Evolutionary conservation across 2,113 vertebrate genomes (phyloP).

Genomic region (Myotis lucifugus): DNA sequence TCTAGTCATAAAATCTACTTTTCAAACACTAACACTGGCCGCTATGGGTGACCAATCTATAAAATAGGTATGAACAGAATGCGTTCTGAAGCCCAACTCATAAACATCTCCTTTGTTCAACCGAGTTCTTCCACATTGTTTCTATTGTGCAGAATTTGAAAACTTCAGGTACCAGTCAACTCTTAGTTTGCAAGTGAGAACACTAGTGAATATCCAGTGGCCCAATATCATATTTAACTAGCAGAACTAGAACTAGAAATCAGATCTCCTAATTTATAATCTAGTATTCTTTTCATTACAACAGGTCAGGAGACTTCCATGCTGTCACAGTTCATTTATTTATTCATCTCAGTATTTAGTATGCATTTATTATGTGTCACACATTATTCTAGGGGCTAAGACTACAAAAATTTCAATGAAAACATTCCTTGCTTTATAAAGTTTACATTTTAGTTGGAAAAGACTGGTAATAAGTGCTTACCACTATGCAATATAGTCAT

Average conservation of each 20-base stretch:
- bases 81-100: neutral
- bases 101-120: neutral
- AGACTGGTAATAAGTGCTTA: neutral
- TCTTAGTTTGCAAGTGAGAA: neutral
- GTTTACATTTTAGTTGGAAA: neutral
- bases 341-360: neutral
- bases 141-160: neutral
- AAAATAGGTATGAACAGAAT: neutral
- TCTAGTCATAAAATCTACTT: neutral
- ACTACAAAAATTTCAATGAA: neutral
- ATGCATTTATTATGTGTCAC: neutral
- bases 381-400: neutral
- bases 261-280: neutral
- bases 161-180: neutral
- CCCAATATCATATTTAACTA: neutral
- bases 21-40: neutral
- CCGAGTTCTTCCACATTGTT: neutral
- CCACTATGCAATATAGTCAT: neutral
- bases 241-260: neutral
- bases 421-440: neutral
- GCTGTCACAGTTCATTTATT: neutral
- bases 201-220: neutral
- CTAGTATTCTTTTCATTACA: neutral
- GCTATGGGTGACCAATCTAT: neutral
- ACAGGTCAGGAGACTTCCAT: neutral